Percentiles rank a stretch among this genome's conserved stretches.
Conservation (phyloP, 2,888 invertebrate genomes). For the Polymixis flavicincta region DNA sequence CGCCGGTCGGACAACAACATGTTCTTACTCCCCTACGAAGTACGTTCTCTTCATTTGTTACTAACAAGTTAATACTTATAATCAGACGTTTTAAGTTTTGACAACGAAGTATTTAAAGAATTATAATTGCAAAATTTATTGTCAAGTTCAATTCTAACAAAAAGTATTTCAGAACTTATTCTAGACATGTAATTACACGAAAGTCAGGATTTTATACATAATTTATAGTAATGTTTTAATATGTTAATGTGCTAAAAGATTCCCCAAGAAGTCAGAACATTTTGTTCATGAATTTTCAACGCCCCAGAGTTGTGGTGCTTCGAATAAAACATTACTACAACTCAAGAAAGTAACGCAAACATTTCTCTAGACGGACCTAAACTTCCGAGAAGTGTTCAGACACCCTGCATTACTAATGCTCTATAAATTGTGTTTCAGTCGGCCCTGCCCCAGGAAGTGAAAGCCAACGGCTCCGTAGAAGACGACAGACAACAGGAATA, state of each 20-base stretch:
- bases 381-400: slow-evolving; percentile 34
- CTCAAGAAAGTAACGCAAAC: slow-evolving; percentile 15
- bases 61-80: background rate
- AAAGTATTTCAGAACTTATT: slow-evolving; percentile 17
- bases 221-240: slow-evolving; percentile 1
- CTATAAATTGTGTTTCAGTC: slow-evolving; percentile 78
- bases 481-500: slow-evolving; percentile 87
- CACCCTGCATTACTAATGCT: slow-evolving; percentile 49
- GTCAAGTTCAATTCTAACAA: background rate
- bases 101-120: slow-evolving; percentile 14
- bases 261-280: slow-evolving; percentile 74
- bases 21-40: slow-evolving; percentile 87
- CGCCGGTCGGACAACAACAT: slow-evolving; percentile 93
- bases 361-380: slow-evolving; percentile 29
- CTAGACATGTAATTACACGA: background rate
- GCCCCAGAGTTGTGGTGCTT: background rate
- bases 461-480: slow-evolving; percentile 83
- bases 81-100: slow-evolving; percentile 4
- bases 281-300: slow-evolving; percentile 20
- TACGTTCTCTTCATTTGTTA: slow-evolving; percentile 64
- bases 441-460: slow-evolving; percentile 86
- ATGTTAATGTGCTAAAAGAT: slow-evolving; percentile 62
- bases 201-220: background rate
- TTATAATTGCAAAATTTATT: slow-evolving; percentile 35
- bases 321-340: slow-evolving; percentile 1